Conservation (phyloP, 2,888 invertebrate genomes). For the Drosophila antonietae region DNA sequence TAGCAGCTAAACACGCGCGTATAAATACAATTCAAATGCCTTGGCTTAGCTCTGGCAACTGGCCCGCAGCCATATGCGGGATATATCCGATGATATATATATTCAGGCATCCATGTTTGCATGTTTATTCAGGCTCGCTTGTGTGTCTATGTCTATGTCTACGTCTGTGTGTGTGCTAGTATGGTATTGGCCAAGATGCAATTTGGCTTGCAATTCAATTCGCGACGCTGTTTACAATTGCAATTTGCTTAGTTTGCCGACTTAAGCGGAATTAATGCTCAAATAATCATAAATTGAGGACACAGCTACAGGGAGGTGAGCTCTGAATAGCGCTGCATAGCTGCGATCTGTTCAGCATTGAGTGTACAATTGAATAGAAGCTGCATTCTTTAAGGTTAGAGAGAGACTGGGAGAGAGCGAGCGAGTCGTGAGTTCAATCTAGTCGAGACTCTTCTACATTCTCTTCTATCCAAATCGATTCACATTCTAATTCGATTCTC, state of each 20-base stretch:
- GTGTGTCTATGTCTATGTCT: background rate
- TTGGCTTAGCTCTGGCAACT: conserved; percentile 22
- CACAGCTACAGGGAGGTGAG: background rate
- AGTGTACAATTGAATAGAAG: background rate
- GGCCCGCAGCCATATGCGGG: conserved; percentile 4
- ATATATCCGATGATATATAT: background rate
- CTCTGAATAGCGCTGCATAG: background rate
- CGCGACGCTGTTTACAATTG: conserved; percentile 13
- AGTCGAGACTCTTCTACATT: no score
- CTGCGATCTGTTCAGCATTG: background rate
- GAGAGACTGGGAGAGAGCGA: no score
- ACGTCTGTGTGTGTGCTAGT: background rate
- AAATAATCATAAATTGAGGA: conserved; percentile 1
- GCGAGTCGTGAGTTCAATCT: no score
- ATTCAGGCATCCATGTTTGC: conserved; percentile 25
- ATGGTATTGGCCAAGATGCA: conserved; percentile 41
- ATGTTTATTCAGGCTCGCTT: conserved; percentile 30
- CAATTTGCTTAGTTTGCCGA: conserved; percentile 6
- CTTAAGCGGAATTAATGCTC: conserved; percentile 1
- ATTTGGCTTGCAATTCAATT: conserved; percentile 38
- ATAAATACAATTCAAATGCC: conserved; percentile 53
- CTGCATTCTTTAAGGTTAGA: background rate
- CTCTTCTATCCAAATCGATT: no score
- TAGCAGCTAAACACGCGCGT: conserved; percentile 72
- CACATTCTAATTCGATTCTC: background rate